Evolutionary conservation across 2,113 vertebrate species (phyloP).

Genomic region (Struthidea cinerea): DNA sequence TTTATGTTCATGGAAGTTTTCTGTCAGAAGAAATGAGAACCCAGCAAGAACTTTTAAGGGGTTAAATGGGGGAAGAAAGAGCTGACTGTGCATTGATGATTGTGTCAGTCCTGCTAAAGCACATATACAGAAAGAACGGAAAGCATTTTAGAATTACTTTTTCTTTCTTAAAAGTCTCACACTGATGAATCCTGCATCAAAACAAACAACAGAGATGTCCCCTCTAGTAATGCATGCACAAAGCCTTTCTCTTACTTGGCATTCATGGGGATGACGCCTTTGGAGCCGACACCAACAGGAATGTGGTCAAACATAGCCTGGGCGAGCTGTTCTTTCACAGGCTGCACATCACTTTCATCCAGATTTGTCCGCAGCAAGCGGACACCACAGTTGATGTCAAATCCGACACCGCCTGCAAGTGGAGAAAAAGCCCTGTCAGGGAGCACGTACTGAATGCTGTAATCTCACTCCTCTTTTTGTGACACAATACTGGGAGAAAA

Average conservation of each 20-base stretch:
- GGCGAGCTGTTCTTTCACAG: slow-evolving; percentile 95
- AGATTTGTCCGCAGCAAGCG: slow-evolving; percentile 93
- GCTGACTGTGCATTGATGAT: not conserved
- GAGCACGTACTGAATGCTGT: not conserved
- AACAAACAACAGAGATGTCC: not conserved
- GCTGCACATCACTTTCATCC: slow-evolving; percentile 94
- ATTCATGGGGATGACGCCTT: slow-evolving; percentile 96
- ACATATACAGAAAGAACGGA: not conserved
- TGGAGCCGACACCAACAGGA: slow-evolving; percentile 94
- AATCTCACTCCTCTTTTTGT: not conserved
- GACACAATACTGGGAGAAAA: not conserved
- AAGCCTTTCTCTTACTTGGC: slow-evolving; percentile 83
- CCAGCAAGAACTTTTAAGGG: not conserved
- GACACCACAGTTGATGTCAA: slow-evolving; percentile 98
- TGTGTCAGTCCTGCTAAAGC: not conserved
- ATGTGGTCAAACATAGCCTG: slow-evolving; percentile 98
- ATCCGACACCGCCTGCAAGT: slow-evolving; percentile 88
- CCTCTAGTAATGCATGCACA: not conserved
- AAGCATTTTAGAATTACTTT: not conserved
- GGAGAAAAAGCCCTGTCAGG: not conserved
- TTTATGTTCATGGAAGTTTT: not conserved
- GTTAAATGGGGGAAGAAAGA: not conserved
- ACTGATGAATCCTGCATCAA: not conserved
- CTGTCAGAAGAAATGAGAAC: not conserved
- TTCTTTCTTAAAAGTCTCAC: not conserved